phyloP scores from a whole-genome alignment of 2,888 invertebrate genomes.

The Chalcis sispes region DNA sequence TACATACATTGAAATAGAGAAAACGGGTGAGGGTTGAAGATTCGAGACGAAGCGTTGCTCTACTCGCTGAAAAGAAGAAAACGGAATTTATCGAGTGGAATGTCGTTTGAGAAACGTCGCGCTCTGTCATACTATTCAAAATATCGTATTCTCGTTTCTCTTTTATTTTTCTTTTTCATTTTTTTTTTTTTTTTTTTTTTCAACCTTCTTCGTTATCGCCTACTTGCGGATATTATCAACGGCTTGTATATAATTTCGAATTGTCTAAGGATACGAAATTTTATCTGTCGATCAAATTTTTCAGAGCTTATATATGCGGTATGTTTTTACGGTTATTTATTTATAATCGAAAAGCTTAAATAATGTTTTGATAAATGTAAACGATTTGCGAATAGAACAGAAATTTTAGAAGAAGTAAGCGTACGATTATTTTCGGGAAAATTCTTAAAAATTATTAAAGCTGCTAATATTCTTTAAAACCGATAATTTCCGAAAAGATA shows the following conservation, averaged over 20 bases:
- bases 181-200: no score
- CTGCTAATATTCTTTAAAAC: conserved; percentile 4
- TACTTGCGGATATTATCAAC: conserved; percentile 19
- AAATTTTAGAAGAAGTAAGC: no score
- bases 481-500: not conserved
- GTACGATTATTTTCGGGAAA: no score
- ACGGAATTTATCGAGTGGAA: conserved; percentile 45
- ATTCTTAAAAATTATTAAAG: conserved; percentile 23
- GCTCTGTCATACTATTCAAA: conserved; percentile 31
- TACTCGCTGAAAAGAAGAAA: conserved; percentile 29
- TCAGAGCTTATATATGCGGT: not conserved
- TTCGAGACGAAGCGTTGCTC: no score
- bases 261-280: conserved; percentile 7
- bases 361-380: no score
- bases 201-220: no score
- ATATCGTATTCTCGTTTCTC: conserved; percentile 22
- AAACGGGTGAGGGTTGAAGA: conserved; percentile 11
- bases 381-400: no score
- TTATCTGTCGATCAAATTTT: no score
- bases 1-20: no score
- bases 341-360: no score
- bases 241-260: conserved; percentile 23
- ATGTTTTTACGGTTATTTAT: no score
- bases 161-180: no score
- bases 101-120: conserved; percentile 38